Evolutionary conservation across 2,888 invertebrate genomes (phyloP), one percentile per base, ranked within the genome.

Genomic region (Perizoma flavofasciatum): DNA sequence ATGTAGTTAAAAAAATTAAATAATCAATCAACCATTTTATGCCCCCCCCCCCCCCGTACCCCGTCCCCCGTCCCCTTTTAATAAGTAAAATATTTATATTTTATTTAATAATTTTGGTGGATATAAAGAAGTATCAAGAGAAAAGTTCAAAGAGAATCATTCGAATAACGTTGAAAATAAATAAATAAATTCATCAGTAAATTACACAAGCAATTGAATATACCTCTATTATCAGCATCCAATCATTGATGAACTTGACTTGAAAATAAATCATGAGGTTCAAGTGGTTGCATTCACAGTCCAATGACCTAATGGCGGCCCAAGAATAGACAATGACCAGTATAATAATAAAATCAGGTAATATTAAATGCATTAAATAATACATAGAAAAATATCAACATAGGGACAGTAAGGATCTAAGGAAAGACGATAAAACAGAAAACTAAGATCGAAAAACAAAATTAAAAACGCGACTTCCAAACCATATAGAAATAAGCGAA

Each of bases 281-380:
- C 66, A 66, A 69, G 69, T 69, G 67, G 67, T 22, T 39, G 32
- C 52, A 62, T 60, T 60, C 47, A 55, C 43, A 60, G 66, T 65
- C 49, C 66, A 56, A 60, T 55, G 67, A 66, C 67, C 67, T 65
- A 54, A 22, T 22, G 22, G 59, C 48, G 37, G 48, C 45, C 54
- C 49, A 53, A 56, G 49, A 67, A 67, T 69, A 69, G 67, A 55
- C 50, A 46, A 58, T 58, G 48, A 51, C 33, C 40, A 51, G 10
- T 33, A 4, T 32, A 8, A 41, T 34, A 32, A 47, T 43, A 49
- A 52, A 55, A 50, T 46, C 46, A 56, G 34, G 32, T 52, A 11
- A 45, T 37, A 32, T 37, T 5, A 53, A 45, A 39, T 39, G 37
- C 22, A 22, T 22, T 39, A 39, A 53, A 53, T 43, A 51, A 45